Conservation (phyloP, 2,113 vertebrate genomes). For the Neofelis nebulosa region DNA sequence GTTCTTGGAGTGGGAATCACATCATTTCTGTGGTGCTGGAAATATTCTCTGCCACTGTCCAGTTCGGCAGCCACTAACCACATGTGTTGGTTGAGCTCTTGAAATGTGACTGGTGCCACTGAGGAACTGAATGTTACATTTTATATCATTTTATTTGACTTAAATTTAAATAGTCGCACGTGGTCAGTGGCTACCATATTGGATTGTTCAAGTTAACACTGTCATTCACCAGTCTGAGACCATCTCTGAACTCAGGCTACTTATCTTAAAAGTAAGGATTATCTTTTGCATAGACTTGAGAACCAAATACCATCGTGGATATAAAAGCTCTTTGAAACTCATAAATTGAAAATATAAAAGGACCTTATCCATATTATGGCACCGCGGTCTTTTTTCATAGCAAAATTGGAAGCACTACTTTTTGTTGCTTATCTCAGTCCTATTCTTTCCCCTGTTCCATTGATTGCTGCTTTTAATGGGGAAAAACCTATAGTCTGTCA, state of each 20-base stretch:
- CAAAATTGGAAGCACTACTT: neutral
- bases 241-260: neutral
- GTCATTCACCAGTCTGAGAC: neutral
- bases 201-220: neutral
- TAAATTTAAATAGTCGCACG: neutral
- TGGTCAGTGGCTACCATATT: neutral
- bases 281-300: neutral
- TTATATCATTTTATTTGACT: neutral
- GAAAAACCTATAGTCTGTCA: neutral
- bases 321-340: neutral
- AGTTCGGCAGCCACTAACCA: neutral
- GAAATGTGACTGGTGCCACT: neutral
- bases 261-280: neutral
- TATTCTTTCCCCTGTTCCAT: neutral
- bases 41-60: neutral
- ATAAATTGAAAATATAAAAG: constrained; percentile 15
- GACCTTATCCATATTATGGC: neutral
- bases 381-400: neutral
- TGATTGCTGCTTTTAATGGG: neutral
- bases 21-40: constrained; percentile 27
- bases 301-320: neutral
- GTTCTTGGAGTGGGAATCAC: neutral
- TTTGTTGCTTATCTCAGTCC: neutral
- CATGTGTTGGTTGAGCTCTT: neutral
- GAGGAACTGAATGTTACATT: neutral